Percentiles rank a stretch among this genome's conserved stretches.
Conservation (phyloP, 2,113 vertebrate genomes). For the Hyaena hyaena region DNA sequence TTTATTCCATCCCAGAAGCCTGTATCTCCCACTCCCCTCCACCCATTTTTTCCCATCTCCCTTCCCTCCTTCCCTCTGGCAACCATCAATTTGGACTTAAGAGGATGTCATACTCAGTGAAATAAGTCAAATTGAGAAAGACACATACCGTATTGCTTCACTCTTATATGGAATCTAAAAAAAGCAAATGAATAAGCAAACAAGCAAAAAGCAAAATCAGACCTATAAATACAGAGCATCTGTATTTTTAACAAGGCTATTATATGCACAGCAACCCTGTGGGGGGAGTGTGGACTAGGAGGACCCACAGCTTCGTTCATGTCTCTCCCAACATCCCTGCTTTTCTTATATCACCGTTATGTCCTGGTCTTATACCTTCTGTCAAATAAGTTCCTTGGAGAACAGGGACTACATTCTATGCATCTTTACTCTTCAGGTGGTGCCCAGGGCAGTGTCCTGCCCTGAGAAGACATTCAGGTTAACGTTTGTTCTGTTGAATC, state of each 20-base stretch:
- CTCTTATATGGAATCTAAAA: neutral
- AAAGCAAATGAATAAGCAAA: neutral
- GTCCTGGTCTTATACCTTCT: neutral
- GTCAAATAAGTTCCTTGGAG: neutral
- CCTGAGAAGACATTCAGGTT: neutral
- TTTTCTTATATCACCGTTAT: constrained; percentile 20
- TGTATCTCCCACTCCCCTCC: neutral
- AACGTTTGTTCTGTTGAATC: neutral
- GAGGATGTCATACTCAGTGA: neutral
- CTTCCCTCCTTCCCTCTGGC: neutral
- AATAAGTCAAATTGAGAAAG: neutral
- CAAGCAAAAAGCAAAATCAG: neutral
- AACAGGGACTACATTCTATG: neutral
- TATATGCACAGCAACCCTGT: neutral
- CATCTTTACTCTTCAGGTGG: neutral
- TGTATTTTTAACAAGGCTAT: neutral
- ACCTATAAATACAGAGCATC: neutral
- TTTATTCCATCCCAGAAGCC: neutral
- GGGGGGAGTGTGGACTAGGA: neutral
- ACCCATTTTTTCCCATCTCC: neutral
- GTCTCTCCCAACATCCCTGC: neutral
- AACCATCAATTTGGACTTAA: neutral
- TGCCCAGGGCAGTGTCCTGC: neutral
- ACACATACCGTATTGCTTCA: neutral
- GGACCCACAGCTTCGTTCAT: neutral